These are phyloP conservation scores for Apocheima hispidaria DNA, from an alignment of 2,888 invertebrate species.

Conservation along the genomic window DNA sequence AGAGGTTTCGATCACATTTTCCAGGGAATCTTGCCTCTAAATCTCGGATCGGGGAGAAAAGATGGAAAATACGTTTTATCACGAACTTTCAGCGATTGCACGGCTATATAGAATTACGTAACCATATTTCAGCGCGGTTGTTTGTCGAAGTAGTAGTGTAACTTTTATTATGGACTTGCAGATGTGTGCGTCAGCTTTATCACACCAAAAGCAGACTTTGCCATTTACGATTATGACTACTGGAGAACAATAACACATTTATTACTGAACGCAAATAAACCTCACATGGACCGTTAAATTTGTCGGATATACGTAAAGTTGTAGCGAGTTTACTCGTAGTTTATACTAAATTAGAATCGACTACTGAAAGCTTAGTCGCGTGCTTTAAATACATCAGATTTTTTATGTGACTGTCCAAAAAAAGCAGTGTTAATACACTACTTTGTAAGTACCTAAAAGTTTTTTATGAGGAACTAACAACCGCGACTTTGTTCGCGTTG, in stretches of 20 bases:
- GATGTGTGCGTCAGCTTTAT: constrained; percentile 29
- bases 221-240: constrained; percentile 36
- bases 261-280: constrained; percentile 34
- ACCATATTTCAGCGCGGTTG: constrained; percentile 34
- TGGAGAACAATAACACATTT: constrained; percentile 38
- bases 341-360: neutral
- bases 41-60: constrained; percentile 44
- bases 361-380: neutral
- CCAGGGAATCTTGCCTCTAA: constrained; percentile 48
- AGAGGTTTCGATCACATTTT: constrained; percentile 54
- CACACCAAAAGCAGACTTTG: constrained; percentile 30
- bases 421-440: too few species aligned
- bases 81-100: constrained; percentile 38
- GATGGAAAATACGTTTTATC: constrained; percentile 46
- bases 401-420: too few species aligned
- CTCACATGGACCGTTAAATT: constrained; percentile 27
- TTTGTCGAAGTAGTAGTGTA: constrained; percentile 26
- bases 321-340: constrained; percentile 15
- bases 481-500: too few species aligned
- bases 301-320: constrained; percentile 24
- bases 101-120: constrained; percentile 39
- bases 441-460: too few species aligned
- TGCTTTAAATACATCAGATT: too few species aligned
- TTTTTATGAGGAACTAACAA: too few species aligned
- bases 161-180: constrained; percentile 30